phyloP scores from a whole-genome alignment of 2,888 invertebrate species.

The Aelia acuminata region DNA sequence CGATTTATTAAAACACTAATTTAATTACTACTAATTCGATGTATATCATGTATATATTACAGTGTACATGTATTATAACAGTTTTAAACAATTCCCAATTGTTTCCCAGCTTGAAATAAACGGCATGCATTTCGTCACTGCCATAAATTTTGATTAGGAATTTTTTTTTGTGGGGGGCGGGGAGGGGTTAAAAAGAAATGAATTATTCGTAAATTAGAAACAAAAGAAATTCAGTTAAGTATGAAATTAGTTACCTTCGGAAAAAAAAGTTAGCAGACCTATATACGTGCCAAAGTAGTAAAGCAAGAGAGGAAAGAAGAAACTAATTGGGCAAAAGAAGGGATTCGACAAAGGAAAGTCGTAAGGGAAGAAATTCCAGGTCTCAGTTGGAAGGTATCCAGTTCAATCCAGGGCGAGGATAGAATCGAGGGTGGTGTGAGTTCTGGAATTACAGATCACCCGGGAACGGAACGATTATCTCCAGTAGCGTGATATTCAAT shows the following conservation, averaged over 20 bases:
- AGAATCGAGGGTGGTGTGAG: background rate
- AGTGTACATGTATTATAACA: too few relatives aligned
- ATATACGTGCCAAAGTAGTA: background rate
- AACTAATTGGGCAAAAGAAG: slow-evolving; percentile 22
- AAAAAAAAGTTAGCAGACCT: background rate
- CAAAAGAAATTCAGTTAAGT: background rate
- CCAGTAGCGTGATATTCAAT: background rate
- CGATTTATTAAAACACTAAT: too few relatives aligned
- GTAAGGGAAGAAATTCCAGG: background rate
- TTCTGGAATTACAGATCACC: background rate
- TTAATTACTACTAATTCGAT: too few relatives aligned
- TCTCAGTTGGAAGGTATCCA: slow-evolving; percentile 32
- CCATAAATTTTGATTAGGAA: too few relatives aligned
- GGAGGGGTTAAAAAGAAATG: too few relatives aligned
- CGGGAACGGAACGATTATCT: too few relatives aligned
- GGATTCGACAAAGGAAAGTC: slow-evolving; percentile 18
- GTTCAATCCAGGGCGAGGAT: background rate
- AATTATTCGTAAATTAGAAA: too few relatives aligned
- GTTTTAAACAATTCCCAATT: too few relatives aligned
- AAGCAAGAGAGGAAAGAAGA: background rate
- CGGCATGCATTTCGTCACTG: too few relatives aligned
- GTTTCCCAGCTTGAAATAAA: too few relatives aligned
- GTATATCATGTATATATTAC: too few relatives aligned
- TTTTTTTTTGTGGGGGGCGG: too few relatives aligned
- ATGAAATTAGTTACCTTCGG: background rate